A percentile compares a stretch with the other conserved stretches of the same genome.
Conservation (phyloP, 2,113 vertebrate species). For the Mormyrus iriodes region DNA sequence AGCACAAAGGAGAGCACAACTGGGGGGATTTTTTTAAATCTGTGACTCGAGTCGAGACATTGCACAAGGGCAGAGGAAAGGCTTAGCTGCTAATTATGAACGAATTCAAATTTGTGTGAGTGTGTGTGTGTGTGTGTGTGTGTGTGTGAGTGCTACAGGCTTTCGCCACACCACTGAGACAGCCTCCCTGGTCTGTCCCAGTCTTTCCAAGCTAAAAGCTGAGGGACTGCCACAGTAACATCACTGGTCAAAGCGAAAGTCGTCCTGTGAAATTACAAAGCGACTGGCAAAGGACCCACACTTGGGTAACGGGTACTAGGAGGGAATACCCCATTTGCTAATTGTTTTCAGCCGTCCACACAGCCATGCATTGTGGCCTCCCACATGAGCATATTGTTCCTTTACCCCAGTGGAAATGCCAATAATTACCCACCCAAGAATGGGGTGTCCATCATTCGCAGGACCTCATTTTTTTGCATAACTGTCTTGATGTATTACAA, state of each 20-base stretch:
- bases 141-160: too few relatives aligned
- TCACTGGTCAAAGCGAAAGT: background rate
- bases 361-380: too few relatives aligned
- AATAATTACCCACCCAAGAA: background rate
- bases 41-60: background rate
- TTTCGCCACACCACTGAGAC: background rate
- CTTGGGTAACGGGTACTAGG: background rate
- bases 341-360: background rate
- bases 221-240: too few relatives aligned
- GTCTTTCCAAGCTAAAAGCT: background rate
- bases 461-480: background rate
- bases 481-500: background rate
- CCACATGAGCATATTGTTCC: background rate
- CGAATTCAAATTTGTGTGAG: background rate
- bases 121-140: background rate
- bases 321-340: background rate
- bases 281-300: background rate
- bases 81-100: background rate
- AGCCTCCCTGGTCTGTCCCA: background rate
- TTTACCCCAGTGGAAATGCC: background rate
- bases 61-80: background rate
- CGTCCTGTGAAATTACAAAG: background rate
- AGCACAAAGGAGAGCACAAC: background rate
- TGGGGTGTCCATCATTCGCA: background rate
- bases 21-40: background rate